These are phyloP conservation scores for Sander vitreus DNA, from an alignment of 2,113 vertebrate species.

Conservation along the genomic window DNA sequence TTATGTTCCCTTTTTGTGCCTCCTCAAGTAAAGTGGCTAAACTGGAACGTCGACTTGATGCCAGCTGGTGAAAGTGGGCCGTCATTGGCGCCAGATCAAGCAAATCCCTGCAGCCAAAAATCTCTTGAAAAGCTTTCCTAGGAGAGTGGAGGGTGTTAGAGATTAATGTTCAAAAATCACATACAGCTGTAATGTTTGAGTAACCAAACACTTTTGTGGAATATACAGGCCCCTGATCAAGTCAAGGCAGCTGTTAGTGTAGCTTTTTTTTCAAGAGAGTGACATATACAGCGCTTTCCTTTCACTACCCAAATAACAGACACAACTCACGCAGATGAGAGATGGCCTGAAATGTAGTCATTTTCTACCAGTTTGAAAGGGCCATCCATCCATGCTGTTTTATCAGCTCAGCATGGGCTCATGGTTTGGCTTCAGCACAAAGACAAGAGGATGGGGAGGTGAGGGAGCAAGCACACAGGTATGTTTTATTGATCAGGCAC, in stretches of 20 bases:
- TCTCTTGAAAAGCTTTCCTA: not conserved
- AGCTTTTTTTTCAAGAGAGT: not conserved
- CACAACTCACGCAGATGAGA: constrained; percentile 19
- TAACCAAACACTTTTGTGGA: not conserved
- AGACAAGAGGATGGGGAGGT: constrained; percentile 54
- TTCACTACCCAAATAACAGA: constrained; percentile 34
- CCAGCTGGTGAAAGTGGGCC: constrained; percentile 21
- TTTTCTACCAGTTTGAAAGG: constrained; percentile 49
- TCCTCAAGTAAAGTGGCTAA: not conserved
- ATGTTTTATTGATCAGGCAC: constrained; percentile 84
- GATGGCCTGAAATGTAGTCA: constrained; percentile 38
- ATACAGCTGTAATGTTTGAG: not conserved
- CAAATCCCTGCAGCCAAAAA: constrained; percentile 17
- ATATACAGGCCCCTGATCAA: not conserved
- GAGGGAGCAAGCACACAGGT: constrained; percentile 65
- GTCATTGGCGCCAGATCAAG: not conserved
- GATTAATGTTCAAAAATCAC: not conserved
- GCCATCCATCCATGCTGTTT: constrained; percentile 58
- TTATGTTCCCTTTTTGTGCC: not conserved
- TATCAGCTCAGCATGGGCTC: constrained; percentile 55
- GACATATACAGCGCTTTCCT: constrained; percentile 20
- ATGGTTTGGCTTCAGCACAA: constrained; percentile 40
- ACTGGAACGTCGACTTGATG: not conserved
- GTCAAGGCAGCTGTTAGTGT: not conserved
- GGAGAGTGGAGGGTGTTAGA: not conserved